Percentiles rank a stretch among this genome's conserved stretches.
Evolutionary conservation across 2,888 invertebrate genomes (phyloP).

Genomic region (Netelia melanura): DNA sequence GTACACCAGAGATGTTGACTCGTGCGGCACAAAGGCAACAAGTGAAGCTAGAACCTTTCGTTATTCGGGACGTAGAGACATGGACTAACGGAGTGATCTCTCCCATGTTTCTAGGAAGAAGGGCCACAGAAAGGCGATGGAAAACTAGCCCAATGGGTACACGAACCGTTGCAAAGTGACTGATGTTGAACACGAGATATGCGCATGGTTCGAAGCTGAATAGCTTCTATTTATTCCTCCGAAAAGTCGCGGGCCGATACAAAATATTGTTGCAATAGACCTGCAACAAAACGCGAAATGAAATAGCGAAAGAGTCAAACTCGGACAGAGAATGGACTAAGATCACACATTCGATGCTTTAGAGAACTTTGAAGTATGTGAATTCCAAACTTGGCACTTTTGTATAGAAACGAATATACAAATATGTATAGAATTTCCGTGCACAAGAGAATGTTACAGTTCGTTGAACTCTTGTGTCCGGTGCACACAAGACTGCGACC

Average conservation of each 20-base stretch:
- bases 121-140: neutral
- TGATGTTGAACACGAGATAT: neutral
- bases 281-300: neutral
- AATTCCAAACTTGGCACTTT: slow-evolving; percentile 6
- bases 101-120: neutral
- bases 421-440: too few relatives aligned
- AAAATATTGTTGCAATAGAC: neutral
- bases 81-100: slow-evolving; percentile 10
- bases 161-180: neutral
- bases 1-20: slow-evolving; percentile 16
- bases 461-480: too few relatives aligned
- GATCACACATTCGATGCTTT: slow-evolving; percentile 21
- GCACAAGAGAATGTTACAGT: too few relatives aligned
- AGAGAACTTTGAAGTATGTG: slow-evolving; percentile 19
- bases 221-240: slow-evolving; percentile 21
- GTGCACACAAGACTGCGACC: too few relatives aligned
- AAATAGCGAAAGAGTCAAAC: neutral
- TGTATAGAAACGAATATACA: neutral
- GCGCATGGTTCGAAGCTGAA: slow-evolving; percentile 4
- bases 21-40: slow-evolving; percentile 65
- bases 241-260: slow-evolving; percentile 2
- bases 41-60: slow-evolving; percentile 57
- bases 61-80: slow-evolving; percentile 54
- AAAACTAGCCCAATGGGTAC: neutral
- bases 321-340: neutral